Evolutionary conservation across 2,113 vertebrate species (phyloP).

Genomic region (Ia io): DNA sequence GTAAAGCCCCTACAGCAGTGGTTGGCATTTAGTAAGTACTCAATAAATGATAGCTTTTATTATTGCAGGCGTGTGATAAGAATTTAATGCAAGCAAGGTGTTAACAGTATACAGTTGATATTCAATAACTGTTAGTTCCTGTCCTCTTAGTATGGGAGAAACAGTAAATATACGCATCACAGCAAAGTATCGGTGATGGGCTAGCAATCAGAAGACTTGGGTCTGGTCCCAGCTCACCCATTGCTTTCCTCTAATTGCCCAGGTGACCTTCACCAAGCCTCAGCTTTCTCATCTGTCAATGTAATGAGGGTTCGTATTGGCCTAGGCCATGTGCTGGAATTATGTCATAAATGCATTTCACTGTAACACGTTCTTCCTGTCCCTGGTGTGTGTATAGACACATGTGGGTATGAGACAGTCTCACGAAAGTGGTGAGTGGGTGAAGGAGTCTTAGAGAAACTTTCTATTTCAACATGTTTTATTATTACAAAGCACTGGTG

Average conservation of each 20-base stretch:
- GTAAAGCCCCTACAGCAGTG: background rate
- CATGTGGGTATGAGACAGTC: background rate
- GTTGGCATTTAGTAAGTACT: background rate
- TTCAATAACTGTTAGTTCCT: background rate
- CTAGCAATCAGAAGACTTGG: background rate
- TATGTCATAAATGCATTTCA: background rate
- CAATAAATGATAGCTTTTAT: background rate
- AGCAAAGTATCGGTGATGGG: background rate
- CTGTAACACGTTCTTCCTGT: background rate
- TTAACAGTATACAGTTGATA: background rate
- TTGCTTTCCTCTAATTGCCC: background rate
- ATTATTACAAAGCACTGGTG: background rate
- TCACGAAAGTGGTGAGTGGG: background rate
- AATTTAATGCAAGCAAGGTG: background rate
- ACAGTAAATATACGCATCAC: background rate
- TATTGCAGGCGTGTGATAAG: background rate
- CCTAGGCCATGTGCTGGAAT: background rate
- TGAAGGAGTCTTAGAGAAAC: background rate
- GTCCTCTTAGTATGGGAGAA: background rate
- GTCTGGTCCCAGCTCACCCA: background rate
- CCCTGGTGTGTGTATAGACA: background rate
- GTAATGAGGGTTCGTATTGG: background rate
- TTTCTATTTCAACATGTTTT: background rate
- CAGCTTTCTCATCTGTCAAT: background rate
- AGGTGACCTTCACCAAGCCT: background rate